Percentiles rank a stretch among this genome's conserved stretches.
Evolutionary conservation across 2,113 vertebrate genomes (phyloP).

Genomic region (Piprites chloris): DNA sequence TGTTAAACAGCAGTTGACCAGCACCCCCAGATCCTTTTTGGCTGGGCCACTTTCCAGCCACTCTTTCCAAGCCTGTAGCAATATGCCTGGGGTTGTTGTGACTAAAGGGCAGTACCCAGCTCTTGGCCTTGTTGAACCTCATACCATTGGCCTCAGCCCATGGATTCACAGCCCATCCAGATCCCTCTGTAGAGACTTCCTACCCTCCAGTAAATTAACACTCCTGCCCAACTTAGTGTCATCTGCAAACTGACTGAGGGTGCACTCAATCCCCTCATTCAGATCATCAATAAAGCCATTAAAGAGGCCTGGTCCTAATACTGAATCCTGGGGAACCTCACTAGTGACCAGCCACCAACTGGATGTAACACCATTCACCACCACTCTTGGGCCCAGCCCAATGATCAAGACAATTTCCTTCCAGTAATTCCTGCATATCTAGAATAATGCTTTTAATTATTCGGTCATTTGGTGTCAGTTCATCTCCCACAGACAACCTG

Average conservation of each 20-base stretch:
- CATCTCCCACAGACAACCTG: background rate
- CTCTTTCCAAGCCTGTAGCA: background rate
- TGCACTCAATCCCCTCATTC: background rate
- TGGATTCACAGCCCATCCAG: background rate
- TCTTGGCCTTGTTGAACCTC: background rate
- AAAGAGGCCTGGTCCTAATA: background rate
- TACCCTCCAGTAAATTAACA: background rate
- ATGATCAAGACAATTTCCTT: background rate
- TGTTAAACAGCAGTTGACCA: background rate
- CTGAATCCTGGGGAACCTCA: background rate
- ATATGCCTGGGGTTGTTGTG: background rate
- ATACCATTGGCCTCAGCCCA: background rate
- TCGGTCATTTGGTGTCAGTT: background rate
- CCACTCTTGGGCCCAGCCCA: background rate
- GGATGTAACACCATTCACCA: background rate
- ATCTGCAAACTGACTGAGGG: background rate
- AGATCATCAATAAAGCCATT: background rate
- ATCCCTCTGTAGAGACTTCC: background rate
- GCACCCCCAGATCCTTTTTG: background rate
- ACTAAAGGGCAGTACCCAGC: background rate
- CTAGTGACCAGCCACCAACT: background rate
- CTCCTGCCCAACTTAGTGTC: background rate
- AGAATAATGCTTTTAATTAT: background rate
- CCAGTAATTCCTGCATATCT: background rate
- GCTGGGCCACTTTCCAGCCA: background rate